phyloP scores from a whole-genome alignment of 2,113 vertebrate genomes.

The Clupea harengus region DNA sequence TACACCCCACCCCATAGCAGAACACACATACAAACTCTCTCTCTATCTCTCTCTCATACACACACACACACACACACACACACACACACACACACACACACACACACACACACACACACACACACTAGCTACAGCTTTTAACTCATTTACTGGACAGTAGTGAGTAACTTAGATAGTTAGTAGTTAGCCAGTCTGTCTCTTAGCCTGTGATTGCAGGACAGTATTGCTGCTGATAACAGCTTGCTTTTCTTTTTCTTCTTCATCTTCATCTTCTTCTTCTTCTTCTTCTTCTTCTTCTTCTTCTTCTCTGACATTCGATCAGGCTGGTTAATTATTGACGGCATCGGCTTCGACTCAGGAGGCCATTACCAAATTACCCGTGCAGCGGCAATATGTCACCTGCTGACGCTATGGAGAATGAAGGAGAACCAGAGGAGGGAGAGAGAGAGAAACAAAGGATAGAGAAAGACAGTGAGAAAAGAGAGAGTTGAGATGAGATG shows the following conservation, averaged over 20 bases:
- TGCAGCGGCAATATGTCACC: conserved; percentile 40
- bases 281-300: not conserved
- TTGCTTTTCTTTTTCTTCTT: not conserved
- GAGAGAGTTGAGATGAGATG: not conserved
- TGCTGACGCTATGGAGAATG: not conserved
- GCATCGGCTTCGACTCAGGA: conserved; percentile 29
- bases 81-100: conserved; percentile 21
- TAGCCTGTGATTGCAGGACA: too few species aligned
- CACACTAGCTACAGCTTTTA: not conserved
- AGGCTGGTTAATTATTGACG: conserved; percentile 47
- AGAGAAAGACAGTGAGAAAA: not conserved
- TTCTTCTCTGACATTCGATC: conserved; percentile 35
- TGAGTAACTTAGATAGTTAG: too few species aligned
- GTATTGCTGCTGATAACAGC: not conserved
- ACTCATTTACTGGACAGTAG: too few species aligned
- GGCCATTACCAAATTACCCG: conserved; percentile 43
- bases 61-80: conserved; percentile 22
- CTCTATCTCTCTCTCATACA: conserved; percentile 16
- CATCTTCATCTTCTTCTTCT: not conserved
- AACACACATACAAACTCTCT: not conserved
- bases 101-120: too few species aligned
- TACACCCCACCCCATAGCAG: too few species aligned
- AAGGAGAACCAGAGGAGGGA: conserved; percentile 5
- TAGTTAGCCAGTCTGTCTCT: too few species aligned
- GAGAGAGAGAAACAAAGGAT: not conserved